Base-by-base conservation (phyloP, 2,888 invertebrate genomes). In the Melitaea athalia region DNA sequence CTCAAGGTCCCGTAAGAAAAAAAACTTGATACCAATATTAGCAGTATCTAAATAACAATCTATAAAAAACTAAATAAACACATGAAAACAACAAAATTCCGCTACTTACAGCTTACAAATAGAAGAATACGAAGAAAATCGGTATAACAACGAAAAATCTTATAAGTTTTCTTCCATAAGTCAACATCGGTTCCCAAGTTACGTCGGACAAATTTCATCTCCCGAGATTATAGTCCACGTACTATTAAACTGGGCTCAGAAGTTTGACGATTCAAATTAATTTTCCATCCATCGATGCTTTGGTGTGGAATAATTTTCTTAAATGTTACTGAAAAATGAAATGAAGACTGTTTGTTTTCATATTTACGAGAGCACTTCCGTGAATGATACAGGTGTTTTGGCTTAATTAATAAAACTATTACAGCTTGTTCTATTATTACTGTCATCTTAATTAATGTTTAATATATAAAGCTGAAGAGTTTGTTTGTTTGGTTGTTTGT, bases 91-190 rank as follows among this genome's bases (percentile, higher is more conserved):
- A 15, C 42, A 3, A 42, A 38, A 57, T 42, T 42, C 15, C 42
- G 15, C 15, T 42, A 15, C 42, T 57, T 42, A 57, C 38, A 57
- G 4, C 42, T n/a, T 7, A 57, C 49, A 38, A 47, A 42, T 31
- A 43, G 24, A 60, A 65, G 52, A 52, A 61, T 42, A 62, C 55
- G 52, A 17, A 24, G 38, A 17, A 53, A 68, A 59, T 65, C 59
- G 59, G 57, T 65, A 55, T 24, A 67, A 71, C 66, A 71, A 57
- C 57, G 57, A 57, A 73, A 77, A 77, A 74, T 77, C 74, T 77
- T 70, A 65, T 66, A 73, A 74, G 63, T 74, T 77, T 75, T 60
- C 62, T 71, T 69, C 66, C 69, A 64, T 69, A 73, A 73, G 77
- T 75, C 74, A 75, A 75, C 75, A 74, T 60, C 60, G 66, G 74